Evolutionary conservation across 2,888 invertebrate genomes (phyloP).

Genomic region (Tipula unca): DNA sequence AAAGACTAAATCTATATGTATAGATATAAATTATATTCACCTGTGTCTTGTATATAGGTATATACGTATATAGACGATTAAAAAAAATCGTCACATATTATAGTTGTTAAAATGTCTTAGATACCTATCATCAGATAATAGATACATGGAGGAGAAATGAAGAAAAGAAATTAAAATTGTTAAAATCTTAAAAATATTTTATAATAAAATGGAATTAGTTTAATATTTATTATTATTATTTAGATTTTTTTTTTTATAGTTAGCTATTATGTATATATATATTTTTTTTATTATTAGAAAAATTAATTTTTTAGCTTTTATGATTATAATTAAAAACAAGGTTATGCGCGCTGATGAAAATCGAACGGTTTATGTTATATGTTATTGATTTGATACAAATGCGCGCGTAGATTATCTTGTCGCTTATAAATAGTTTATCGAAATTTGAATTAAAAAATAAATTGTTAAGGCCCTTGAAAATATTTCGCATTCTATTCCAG

Average conservation of each 20-base stretch:
- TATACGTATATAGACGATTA: no score
- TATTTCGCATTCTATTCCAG: neutral
- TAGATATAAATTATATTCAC: neutral
- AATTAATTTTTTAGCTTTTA: neutral
- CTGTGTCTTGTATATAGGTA: neutral
- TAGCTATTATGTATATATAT: no score
- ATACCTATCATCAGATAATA: neutral
- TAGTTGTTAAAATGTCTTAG: neutral
- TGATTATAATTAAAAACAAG: neutral
- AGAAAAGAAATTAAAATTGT: neutral
- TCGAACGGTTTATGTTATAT: neutral
- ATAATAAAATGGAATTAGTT: constrained; percentile 2
- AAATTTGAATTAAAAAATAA: neutral
- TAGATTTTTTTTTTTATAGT: neutral
- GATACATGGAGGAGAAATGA: neutral
- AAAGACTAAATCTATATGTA: neutral
- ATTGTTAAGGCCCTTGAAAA: neutral
- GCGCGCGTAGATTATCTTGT: neutral
- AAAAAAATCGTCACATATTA: neutral
- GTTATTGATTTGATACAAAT: neutral
- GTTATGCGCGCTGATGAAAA: neutral
- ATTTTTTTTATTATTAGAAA: neutral
- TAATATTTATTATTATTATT: neutral
- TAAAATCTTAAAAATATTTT: neutral
- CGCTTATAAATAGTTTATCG: neutral